These are phyloP conservation scores for Miopithecus talapoin DNA, from an alignment of 2,797 vertebrate species.

Conservation along the genomic window DNA sequence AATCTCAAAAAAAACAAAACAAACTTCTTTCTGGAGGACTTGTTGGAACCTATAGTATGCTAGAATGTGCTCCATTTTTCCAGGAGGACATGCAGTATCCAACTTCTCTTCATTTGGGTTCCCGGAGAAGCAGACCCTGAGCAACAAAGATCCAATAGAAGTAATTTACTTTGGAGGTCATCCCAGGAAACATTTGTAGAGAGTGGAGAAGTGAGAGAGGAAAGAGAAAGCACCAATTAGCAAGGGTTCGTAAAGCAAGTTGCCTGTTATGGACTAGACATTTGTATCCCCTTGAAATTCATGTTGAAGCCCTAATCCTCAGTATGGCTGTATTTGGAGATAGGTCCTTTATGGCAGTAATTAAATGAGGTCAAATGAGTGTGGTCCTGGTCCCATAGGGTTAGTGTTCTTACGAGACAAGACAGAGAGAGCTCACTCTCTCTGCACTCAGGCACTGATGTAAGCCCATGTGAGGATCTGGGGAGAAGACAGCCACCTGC, in stretches of 20 bases:
- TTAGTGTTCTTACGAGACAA: background rate
- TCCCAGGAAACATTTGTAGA: background rate
- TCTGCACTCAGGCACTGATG: background rate
- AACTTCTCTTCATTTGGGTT: background rate
- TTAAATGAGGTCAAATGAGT: background rate
- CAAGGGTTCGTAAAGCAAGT: background rate
- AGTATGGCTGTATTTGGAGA: background rate
- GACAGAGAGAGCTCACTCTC: background rate
- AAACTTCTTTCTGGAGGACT: background rate
- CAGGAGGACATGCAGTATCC: background rate
- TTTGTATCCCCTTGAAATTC: background rate
- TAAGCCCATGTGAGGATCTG: background rate
- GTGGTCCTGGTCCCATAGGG: background rate
- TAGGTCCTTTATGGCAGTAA: background rate
- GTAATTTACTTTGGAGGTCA: background rate
- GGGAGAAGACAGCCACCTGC: background rate
- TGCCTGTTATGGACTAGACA: background rate
- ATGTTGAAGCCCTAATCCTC: background rate
- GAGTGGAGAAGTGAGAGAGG: background rate
- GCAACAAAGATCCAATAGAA: background rate
- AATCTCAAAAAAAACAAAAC: no score
- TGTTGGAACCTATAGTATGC: background rate
- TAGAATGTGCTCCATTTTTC: background rate
- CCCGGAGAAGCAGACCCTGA: background rate
- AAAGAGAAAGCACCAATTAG: background rate